Conservation (phyloP, 30 jellyfish, hydroid and myxozoan genomes). For the Aurelia aurita complex sp. Pacific region DNA sequence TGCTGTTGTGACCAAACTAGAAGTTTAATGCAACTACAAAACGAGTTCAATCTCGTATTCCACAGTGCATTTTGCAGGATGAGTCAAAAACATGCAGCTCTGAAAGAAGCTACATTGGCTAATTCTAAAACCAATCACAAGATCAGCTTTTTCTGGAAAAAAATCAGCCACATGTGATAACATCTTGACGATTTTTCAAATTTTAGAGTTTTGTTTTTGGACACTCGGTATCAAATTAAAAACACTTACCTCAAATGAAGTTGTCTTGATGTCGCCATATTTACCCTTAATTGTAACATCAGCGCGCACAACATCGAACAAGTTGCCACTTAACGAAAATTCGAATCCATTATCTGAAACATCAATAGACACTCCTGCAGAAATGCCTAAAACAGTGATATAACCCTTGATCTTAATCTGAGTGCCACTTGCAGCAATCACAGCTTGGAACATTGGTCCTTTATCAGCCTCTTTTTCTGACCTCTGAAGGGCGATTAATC, state of each 20-base stretch:
- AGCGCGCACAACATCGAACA: conserved; percentile 74
- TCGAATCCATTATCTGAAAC: conserved; percentile 73
- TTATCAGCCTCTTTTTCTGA: conserved; percentile 73
- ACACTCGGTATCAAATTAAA: too few relatives aligned
- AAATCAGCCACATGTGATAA: too few relatives aligned
- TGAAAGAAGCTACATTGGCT: too few relatives aligned
- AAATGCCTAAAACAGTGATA: conserved; percentile 79
- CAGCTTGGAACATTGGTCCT: conserved; percentile 84
- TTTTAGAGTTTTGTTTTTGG: too few relatives aligned
- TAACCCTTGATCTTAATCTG: conserved; percentile 70
- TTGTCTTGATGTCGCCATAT: conserved; percentile 51
- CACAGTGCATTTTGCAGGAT: too few relatives aligned
- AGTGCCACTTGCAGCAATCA: conserved; percentile 53
- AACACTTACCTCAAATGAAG: conserved; percentile 42
- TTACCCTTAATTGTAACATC: conserved; percentile 46
- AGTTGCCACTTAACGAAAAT: conserved; percentile 64
- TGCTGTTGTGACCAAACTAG: too few relatives aligned
- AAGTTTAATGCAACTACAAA: too few relatives aligned
- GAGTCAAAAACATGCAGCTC: too few relatives aligned
- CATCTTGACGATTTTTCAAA: too few relatives aligned
- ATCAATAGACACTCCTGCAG: conserved; percentile 70
- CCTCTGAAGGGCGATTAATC: conserved; percentile 68
- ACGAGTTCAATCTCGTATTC: too few relatives aligned
- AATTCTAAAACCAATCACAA: too few relatives aligned
- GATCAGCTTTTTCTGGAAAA: too few relatives aligned